phyloP scores from a whole-genome alignment of 2,113 vertebrate genomes.

The Hystrix cristata region DNA sequence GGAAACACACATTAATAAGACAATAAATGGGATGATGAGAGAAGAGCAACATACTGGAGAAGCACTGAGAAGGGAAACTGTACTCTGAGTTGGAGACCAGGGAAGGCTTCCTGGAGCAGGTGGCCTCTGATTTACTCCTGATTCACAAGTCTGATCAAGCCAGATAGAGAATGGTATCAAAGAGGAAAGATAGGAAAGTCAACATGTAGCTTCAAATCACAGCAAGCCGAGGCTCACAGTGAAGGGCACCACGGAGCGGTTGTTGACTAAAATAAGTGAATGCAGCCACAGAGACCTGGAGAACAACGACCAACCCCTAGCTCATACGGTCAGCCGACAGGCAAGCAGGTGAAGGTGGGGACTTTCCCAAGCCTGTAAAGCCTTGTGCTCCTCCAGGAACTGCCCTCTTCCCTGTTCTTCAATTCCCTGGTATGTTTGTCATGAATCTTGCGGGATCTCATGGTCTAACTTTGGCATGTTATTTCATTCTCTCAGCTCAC shows the following conservation, averaged over 20 bases:
- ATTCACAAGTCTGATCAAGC: neutral
- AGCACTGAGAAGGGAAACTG: neutral
- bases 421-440: neutral
- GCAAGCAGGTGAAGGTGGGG: fast-evolving
- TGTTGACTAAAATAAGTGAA: neutral
- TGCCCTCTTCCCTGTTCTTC: neutral
- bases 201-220: neutral
- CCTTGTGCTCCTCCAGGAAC: neutral
- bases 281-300: neutral
- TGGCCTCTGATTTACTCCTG: neutral
- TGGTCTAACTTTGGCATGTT: neutral
- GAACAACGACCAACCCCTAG: too few species aligned
- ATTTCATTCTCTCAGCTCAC: neutral
- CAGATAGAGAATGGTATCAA: neutral
- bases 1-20: neutral
- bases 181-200: neutral
- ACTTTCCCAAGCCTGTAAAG: neutral
- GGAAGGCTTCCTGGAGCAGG: neutral
- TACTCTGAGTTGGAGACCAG: neutral
- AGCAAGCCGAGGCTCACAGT: neutral
- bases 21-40: neutral
- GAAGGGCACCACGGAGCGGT: neutral
- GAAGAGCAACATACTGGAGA: neutral
- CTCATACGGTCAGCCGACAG: too few species aligned
- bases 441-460: neutral